Evolutionary conservation across 2,797 vertebrate species (phyloP), one percentile per base, ranked within the genome.

Genomic region (Coluber constrictor): DNA sequence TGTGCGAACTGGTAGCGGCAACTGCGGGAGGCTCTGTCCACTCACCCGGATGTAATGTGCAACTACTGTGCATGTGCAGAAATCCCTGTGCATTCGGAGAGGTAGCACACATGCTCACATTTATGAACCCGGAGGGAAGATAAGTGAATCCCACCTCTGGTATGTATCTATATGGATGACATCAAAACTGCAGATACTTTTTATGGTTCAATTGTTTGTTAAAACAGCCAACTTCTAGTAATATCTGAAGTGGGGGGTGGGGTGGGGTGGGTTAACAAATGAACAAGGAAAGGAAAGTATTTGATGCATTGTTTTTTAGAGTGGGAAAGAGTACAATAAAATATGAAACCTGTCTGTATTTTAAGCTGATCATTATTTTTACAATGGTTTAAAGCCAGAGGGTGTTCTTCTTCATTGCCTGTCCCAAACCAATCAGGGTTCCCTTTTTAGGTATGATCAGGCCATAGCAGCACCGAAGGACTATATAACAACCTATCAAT

Each of bases 31-130:
- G 51, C 51, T 54, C 51, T 9, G 51, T 9, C 51, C 51, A 54
- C 51, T 9, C 0, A 0, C 51, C 51, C 2, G 51, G 8, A 54
- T 1, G 3, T 54, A 54, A 54, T 54, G 9, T 10, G 1, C 1
- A 1, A 54, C 9, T 54, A 54, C 51, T 54, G 55, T 12, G 13
- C 55, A 56, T 1, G 55, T 0, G 55, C 55, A 56, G 55, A 56
- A 54, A 10, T 1, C 51, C 51, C 51, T 54, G 51, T 2, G 51
- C 9, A 54, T 54, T 9, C 9, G 9, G 1, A 54, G 8, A 54
- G 51, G 0, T 54, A 1, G 1, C 9, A 10, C 51, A 54, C 9
- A 10, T 54, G 51, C 9, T 54, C 51, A 54, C 9, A 54, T 54
- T 54, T 54, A 54, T 54, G 51, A 54, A 54, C 51, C 51, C 10